These are phyloP conservation scores for Pteromalus puparum DNA, from an alignment of 1,140 invertebrate genomes.

Conservation along the genomic window DNA sequence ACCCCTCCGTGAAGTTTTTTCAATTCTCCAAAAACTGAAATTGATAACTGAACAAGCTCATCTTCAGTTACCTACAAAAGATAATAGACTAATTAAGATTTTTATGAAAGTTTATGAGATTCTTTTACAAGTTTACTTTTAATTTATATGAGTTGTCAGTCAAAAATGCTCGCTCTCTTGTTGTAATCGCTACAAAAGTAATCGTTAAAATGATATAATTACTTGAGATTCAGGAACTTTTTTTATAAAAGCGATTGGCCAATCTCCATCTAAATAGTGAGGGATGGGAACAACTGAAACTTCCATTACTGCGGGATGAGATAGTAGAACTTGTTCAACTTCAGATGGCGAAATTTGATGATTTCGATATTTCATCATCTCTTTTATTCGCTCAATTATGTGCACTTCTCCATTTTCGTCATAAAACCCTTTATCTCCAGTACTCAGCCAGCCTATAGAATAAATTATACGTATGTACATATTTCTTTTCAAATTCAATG, in stretches of 20 bases:
- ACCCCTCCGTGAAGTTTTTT: constrained; percentile 77
- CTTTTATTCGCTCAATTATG: constrained; percentile 78
- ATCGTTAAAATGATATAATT: no score
- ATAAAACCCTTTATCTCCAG: constrained; percentile 77
- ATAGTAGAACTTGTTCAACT: constrained; percentile 77
- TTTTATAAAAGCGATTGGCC: constrained; percentile 77
- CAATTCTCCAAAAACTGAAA: constrained; percentile 62
- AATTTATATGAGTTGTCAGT: no score
- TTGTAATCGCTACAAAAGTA: no score
- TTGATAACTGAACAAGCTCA: constrained; percentile 57
- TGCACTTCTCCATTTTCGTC: constrained; percentile 74
- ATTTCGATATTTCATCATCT: constrained; percentile 79
- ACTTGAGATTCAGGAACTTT: constrained; percentile 39
- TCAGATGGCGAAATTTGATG: constrained; percentile 77
- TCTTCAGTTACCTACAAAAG: constrained; percentile 54
- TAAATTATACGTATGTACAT: no score
- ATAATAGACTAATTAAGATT: background rate
- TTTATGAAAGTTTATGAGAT: no score
- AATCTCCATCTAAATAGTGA: constrained; percentile 74
- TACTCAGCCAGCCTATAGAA: constrained; percentile 75
- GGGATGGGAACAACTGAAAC: constrained; percentile 78
- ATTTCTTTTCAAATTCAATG: no score
- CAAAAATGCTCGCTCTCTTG: no score
- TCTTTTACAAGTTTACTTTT: no score
- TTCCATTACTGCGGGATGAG: constrained; percentile 76